Evolutionary conservation across 1,140 invertebrate species (phyloP), one percentile per base, ranked within the genome.

Genomic region (Aphidius ervi): DNA sequence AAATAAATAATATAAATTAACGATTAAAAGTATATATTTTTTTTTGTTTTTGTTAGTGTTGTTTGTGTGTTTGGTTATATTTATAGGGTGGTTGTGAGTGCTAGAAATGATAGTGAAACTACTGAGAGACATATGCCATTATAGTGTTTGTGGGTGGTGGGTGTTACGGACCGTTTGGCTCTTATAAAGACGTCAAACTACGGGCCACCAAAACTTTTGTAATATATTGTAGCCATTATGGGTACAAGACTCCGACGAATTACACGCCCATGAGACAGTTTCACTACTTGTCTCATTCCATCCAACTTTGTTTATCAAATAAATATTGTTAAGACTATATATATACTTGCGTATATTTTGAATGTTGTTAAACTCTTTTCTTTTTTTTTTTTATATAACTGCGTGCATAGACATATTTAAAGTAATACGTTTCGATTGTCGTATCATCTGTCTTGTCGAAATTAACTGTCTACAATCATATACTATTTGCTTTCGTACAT

Each of bases 281-380:
- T 56, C 37, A 16, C 45, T 47, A 16, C 56, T 16, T 23, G 46
- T 20, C 45, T 56, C 63, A 65, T 65, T 67, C 63, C 65, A 62
- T 72, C 61, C 67, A 63, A 75, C 70, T 74, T 74, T 75, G 67
- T 73, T 74, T 74, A 73, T 73, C 69, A 68, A 72, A 74, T 74
- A 74, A 74, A 73, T 75, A 72, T 75, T 64, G 68, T 63, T 58
- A 50, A 48, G 20, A 23, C n/a, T n/a, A n/a, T 46, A 46, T 46
- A 46, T 10, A 16, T 37, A 37, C 56, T 57, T 9, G 23, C 56
- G 31, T 37, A 31, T 46, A 10, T 39, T 37, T 57, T 57, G 45
- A 16, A 40, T 23, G 23, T 50, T 31, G 16, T 50, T 5, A 50
- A 23, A 16, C 5, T 23, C 20, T 31, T 50, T 23, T 50, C 20